phyloP scores from a whole-genome alignment of 2,888 invertebrate genomes.

The Scaptodrosophila latifasciaeformis region DNA sequence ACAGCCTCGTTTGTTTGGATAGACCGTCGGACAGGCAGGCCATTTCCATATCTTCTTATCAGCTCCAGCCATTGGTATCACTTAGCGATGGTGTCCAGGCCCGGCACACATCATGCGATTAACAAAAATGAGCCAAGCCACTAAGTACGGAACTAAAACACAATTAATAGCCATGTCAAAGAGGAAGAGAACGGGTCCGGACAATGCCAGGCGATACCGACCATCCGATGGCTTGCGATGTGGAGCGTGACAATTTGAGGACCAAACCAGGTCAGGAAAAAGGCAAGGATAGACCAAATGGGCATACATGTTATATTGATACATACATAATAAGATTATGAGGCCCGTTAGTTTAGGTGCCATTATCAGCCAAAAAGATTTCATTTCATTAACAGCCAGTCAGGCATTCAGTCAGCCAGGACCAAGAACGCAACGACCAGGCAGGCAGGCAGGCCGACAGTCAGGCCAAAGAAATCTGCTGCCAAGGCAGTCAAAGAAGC shows the following conservation, averaged over 20 bases:
- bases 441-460: background rate
- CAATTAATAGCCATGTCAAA: slow-evolving; percentile 52
- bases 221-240: too few species aligned
- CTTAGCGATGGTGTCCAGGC: background rate
- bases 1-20: too few species aligned
- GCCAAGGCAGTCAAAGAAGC: too few species aligned
- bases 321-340: slow-evolving; percentile 61
- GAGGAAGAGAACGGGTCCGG: slow-evolving; percentile 22
- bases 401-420: background rate
- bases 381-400: slow-evolving; percentile 50
- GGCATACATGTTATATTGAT: slow-evolving; percentile 13
- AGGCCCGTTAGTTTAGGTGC: slow-evolving; percentile 33
- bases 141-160: slow-evolving; percentile 63
- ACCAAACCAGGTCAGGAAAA: too few species aligned
- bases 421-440: slow-evolving; percentile 4
- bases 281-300: too few species aligned
- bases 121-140: slow-evolving; percentile 57
- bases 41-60: slow-evolving; percentile 28
- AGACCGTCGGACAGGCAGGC: slow-evolving; percentile 2
- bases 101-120: slow-evolving; percentile 53
- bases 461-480: too few species aligned
- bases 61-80: slow-evolving; percentile 7
- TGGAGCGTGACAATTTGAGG: too few species aligned
- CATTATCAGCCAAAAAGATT: slow-evolving; percentile 34
- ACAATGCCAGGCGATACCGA: slow-evolving; percentile 44